Evolutionary conservation across 2,797 vertebrate species (phyloP).

Genomic region (Prionace glauca): DNA sequence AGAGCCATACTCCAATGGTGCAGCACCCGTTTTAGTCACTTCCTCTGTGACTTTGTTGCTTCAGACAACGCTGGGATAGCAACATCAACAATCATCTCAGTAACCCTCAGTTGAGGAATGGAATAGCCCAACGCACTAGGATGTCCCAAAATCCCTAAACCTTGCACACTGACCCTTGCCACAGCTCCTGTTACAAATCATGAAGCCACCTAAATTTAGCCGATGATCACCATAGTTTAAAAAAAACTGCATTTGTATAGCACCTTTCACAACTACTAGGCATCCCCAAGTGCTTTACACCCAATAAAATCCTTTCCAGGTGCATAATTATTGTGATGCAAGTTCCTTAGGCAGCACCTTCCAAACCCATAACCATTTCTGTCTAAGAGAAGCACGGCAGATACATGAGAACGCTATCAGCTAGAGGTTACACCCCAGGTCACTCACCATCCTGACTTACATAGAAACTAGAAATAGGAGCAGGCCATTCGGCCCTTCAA

Average conservation of each 20-base stretch:
- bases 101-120: background rate
- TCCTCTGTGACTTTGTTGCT: background rate
- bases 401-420: no score
- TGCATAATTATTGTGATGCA: background rate
- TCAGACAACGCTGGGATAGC: no score
- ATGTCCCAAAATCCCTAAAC: background rate
- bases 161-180: background rate
- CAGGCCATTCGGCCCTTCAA: no score
- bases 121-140: background rate
- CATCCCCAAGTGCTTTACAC: background rate
- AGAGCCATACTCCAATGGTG: background rate
- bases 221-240: background rate
- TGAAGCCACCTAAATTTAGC: background rate
- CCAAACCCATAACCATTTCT: no score
- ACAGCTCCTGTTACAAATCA: background rate
- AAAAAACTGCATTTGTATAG: background rate
- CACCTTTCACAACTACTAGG: background rate
- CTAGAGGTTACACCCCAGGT: no score
- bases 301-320: background rate
- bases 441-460: no score
- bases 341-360: no score
- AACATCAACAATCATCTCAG: background rate
- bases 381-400: no score
- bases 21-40: background rate
- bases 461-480: no score